phyloP scores from a whole-genome alignment of 2,888 invertebrate genomes.

The Gymnocheta viridis region DNA sequence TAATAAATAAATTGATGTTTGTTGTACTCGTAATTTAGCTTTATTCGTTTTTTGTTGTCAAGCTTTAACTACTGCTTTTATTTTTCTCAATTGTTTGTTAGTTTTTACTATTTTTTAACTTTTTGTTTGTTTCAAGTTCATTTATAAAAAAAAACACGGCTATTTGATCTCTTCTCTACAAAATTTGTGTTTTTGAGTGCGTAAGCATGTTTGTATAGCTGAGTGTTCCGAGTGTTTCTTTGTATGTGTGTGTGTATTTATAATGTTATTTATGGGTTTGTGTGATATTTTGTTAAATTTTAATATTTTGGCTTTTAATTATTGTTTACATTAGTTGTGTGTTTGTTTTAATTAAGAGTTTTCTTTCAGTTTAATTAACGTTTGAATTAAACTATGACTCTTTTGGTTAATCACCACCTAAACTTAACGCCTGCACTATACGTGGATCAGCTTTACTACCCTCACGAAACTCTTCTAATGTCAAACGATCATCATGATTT shows the following conservation, averaged over 20 bases:
- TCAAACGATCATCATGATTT: conserved; percentile 97
- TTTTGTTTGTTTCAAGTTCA: conserved; percentile 16
- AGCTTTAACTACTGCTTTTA: conserved; percentile 65
- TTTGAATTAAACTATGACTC: conserved; percentile 74
- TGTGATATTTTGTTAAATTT: background rate
- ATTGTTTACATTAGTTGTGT: conserved; percentile 36
- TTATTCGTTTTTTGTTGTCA: conserved; percentile 34
- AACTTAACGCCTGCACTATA: conserved; percentile 95
- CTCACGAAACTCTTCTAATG: conserved; percentile 97
- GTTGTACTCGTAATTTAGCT: conserved; percentile 8
- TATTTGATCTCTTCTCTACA: conserved; percentile 7
- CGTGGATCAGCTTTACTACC: conserved; percentile 98
- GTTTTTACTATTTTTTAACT: background rate
- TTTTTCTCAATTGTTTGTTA: background rate
- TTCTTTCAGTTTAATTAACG: conserved; percentile 70
- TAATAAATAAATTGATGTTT: conserved; percentile 8
- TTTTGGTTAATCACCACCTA: conserved; percentile 87
- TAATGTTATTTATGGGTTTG: background rate
- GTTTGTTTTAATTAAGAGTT: conserved; percentile 18
- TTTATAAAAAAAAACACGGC: conserved; percentile 45
- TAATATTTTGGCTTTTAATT: conserved; percentile 66
- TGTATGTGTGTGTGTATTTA: conserved; percentile 23
- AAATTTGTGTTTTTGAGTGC: background rate
- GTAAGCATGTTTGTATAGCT: conserved; percentile 40
- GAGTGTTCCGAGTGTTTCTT: conserved; percentile 28